Base-by-base conservation (phyloP, 2,113 vertebrate species). In the Eublepharis macularius region DNA sequence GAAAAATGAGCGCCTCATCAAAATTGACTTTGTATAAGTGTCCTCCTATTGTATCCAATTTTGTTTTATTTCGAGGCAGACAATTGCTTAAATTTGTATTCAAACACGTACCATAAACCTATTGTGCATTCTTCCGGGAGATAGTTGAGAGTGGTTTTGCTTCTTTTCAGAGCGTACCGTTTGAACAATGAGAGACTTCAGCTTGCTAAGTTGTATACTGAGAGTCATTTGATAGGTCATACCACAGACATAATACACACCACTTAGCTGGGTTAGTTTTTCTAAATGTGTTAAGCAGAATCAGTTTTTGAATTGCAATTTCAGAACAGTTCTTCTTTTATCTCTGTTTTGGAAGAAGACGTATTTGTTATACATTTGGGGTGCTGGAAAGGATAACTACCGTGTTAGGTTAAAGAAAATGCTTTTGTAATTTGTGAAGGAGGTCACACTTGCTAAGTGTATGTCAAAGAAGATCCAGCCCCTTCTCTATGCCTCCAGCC, bases 1-100 rank as follows among this genome's bases (percentile, higher is more conserved):
- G 36, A 29, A 57, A 84, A 41, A 77, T 54, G 47, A 39, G 16
- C 39, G 51, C 7, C 63, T 69, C 29, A 41, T 70, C 68, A 72
- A 41, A 57, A 82, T 6, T 82, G 68, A 72, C 80, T 82, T 82
- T 82, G 81, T 51, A 43, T 36, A 82, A 82, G 69, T 60, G 36
- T 72, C 69, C 69, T 43, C 6, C 69, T 13, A 41, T 74, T 60
- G 36, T 68, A 29, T 47, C 81, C 43, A 76, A 47, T 66, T 76
- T 66, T 92, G 32, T 82, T 84, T 84, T 75, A 88, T 93, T 90
- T 91, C 90, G 83, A 90, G 88, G 88, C 86, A 92, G 73, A 81
- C 47, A 60, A 72, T 60, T 54, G 13, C 60, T 70, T 51, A 85
- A 69, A 85, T 72, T 57, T 70, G 66, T 78, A 78, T 85, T 91